Conservation (phyloP, 2,888 invertebrate species). For the Synergus umbraculus region DNA sequence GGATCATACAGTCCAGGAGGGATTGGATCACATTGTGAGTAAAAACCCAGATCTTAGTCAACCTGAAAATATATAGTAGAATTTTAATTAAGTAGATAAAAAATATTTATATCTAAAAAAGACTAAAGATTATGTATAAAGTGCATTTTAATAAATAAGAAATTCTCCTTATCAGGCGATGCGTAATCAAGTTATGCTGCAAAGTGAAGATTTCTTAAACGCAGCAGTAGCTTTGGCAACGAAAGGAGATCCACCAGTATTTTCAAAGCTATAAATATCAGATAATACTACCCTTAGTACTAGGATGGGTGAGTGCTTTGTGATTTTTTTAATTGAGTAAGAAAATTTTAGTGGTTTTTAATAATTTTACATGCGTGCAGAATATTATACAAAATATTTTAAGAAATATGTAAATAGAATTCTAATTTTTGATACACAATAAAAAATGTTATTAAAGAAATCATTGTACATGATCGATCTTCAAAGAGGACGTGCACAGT, state of each 20-base stretch:
- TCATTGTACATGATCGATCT: background rate
- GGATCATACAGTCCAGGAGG: conserved; percentile 91
- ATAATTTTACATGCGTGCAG: conserved; percentile 22
- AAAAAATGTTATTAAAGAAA: background rate
- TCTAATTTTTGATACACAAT: conserved; percentile 36
- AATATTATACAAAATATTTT: background rate
- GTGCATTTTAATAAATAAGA: background rate
- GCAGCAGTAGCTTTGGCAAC: conserved; percentile 87
- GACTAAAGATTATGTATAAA: background rate
- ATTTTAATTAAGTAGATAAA: too few species aligned
- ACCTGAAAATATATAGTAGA: background rate
- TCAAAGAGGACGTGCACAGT: background rate
- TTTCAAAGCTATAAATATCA: conserved; percentile 85
- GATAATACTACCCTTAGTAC: too few species aligned
- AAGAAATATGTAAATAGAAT: background rate
- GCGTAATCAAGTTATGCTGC: conserved; percentile 91
- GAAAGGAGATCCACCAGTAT: conserved; percentile 85
- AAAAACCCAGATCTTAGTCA: background rate
- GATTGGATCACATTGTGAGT: conserved; percentile 94
- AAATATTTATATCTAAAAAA: background rate
- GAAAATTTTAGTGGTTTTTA: background rate
- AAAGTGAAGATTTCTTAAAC: conserved; percentile 92
- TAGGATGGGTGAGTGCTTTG: background rate
- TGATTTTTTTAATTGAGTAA: background rate
- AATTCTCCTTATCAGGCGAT: conserved; percentile 81